Evolutionary conservation across 2,888 invertebrate species (phyloP), one percentile per base, ranked within the genome.

Genomic region (Liposcelis brunnea): DNA sequence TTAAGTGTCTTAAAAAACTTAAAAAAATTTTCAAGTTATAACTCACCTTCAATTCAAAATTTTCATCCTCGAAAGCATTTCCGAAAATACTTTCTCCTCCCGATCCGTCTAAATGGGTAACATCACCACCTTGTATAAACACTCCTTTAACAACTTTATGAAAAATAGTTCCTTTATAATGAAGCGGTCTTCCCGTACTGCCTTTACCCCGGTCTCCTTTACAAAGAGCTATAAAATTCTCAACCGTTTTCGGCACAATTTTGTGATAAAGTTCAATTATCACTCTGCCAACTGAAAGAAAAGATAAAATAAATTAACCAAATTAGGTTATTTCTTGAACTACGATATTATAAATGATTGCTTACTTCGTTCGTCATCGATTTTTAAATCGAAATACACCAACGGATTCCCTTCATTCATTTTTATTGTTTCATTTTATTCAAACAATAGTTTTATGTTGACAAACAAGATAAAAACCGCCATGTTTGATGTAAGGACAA

Each of bases 21-120:
- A 35, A 31, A 12, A 18, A 42, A 47, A 38, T 44, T 49, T 43
- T 43, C n/a, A n/a, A n/a, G n/a, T n/a, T n/a, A 37, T 40, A 43
- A 55, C 58, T 57, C 60, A 78, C 77, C 59, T 60, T 66, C 50
- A 82, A 58, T 46, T 61, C 63, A 58, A 90, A 87, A 61, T 82
- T 84, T 67, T 97, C 95, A 71, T 94, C 93, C 53, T 84, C 78
- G 62, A 95, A 97, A 43, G 71, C 69, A 11, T 73, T 70, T 7
- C 94, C 95, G 60, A 93, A 97, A 53, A 97, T 94, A 56, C 93
- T 93, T 61, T 93, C 93, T 0, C 95, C 93, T 33, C 85, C 76
- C 2, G 80, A 77, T 0, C 95, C 95, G 67, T 93, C 77, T 33
- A 77, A 77, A 58, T 75, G 72, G 2, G 77, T 69, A 48, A 86